A percentile compares a stretch with the other conserved stretches of the same genome.
Evolutionary conservation across 2,797 vertebrate genomes (phyloP).

Genomic region (Anas flavirostris): DNA sequence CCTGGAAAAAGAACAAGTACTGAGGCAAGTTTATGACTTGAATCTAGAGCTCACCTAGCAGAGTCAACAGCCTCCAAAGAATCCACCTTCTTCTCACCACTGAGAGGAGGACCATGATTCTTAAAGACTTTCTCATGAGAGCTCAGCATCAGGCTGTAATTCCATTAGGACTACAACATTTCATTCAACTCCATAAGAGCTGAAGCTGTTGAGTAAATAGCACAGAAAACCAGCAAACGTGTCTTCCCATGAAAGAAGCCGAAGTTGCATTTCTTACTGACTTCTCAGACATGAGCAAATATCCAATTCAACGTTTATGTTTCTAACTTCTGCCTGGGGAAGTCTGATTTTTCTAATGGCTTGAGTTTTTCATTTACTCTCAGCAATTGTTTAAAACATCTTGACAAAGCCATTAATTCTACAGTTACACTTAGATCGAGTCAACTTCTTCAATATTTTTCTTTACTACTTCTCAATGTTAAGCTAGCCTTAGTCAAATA

Average conservation of each 20-base stretch:
- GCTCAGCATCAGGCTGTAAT: not conserved
- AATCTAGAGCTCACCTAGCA: not conserved
- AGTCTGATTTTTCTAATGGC: not conserved
- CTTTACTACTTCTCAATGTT: not conserved
- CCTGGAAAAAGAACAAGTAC: not conserved
- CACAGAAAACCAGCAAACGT: not conserved
- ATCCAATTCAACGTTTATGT: not conserved
- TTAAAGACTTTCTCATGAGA: not conserved
- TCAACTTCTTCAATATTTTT: not conserved
- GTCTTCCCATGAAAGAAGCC: not conserved
- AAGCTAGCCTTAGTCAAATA: not conserved
- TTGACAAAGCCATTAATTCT: not conserved
- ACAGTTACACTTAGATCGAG: not conserved
- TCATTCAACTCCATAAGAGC: not conserved
- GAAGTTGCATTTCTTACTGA: not conserved
- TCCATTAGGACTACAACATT: not conserved
- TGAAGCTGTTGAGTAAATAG: not conserved
- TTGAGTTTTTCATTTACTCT: not conserved
- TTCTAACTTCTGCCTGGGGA: not conserved
- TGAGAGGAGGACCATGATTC: not conserved
- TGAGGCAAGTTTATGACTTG: not conserved
- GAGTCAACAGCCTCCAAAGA: not conserved
- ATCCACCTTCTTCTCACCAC: not conserved
- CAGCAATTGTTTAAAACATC: not conserved
- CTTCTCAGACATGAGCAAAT: not conserved